Base-by-base conservation (phyloP, 1,140 invertebrate genomes). In the Drosophila sechellia region DNA sequence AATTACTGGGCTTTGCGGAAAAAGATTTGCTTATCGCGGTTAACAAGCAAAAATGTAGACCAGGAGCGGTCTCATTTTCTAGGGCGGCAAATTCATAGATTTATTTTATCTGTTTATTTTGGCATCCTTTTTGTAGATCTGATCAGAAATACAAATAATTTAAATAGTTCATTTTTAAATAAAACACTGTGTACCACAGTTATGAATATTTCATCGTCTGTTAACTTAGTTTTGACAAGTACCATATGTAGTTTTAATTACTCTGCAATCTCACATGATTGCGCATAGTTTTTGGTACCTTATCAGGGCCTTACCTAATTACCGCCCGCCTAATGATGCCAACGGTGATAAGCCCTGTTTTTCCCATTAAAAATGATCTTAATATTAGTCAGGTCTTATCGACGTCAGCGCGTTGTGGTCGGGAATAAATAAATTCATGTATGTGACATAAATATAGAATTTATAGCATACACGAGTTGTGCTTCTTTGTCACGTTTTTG, bases 401-500 rank as follows among this genome's bases (percentile, higher is more conserved):
- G 48, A 43, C 31, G 45, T 34, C 20, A 39, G 5, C 2, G 25
- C 10, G 22, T 31, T 55, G 34, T 27, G 31, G 31, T 54, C 39
- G 22, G 25, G 1, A 22, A 40, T 34, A 35, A 58, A 48, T 69
- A 71, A 54, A 35, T 54, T 34, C 15, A 10, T 63, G 27, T 37
- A 54, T 52, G n/a, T 52, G 46, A 27, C 46, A 48, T 48, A 27
- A 48, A 27, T 48, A 11, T 12, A 15, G 37, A 42, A 65, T 75
- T 65, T 74, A 75, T 65, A 48, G 46, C 45, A 20, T 46, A 65
- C 72, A 75, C 72, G 70, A 57, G 52, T 63, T 17, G 25, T 34
- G 31, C 48, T 57, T 65, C 39, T 58, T 22, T 75, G 65, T 72
- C 80, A 84, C 80, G 81, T 84, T 84, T 85, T 64, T 45, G 45